A percentile compares a stretch with the other conserved stretches of the same genome.
These are phyloP conservation scores for Anolis carolinensis DNA, from an alignment of 2,113 vertebrate species.

Conservation along the genomic window DNA sequence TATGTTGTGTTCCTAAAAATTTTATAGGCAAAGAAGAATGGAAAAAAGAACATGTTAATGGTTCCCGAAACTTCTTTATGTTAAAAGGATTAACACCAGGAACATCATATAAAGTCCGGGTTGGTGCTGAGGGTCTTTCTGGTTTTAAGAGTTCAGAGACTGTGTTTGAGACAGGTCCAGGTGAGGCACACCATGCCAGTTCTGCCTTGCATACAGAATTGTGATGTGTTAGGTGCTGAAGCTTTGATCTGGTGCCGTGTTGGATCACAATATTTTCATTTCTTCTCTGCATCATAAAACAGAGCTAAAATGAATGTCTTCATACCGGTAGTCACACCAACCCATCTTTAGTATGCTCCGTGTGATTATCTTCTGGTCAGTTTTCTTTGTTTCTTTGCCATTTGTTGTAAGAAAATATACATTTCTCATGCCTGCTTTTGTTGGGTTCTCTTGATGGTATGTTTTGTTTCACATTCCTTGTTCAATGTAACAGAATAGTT, in stretches of 20 bases:
- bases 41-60: conserved; percentile 92
- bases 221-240: conserved; percentile 37
- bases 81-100: conserved; percentile 93
- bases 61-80: conserved; percentile 87
- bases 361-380: conserved; percentile 34
- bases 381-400: conserved; percentile 26
- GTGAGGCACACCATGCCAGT: conserved; percentile 80
- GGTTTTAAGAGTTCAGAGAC: conserved; percentile 86
- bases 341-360: conserved; percentile 19
- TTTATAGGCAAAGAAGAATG: conserved; percentile 90
- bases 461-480: background rate
- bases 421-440: conserved; percentile 23
- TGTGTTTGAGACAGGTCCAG: conserved; percentile 91
- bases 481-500: background rate
- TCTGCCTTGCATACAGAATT: conserved; percentile 49
- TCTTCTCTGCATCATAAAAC: conserved; percentile 8
- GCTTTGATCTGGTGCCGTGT: conserved; percentile 32
- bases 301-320: conserved; percentile 12
- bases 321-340: conserved; percentile 18
- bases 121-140: conserved; percentile 87
- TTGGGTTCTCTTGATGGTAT: conserved; percentile 2
- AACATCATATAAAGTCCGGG: conserved; percentile 90
- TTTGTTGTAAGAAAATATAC: conserved; percentile 25
- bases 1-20: conserved; percentile 81
- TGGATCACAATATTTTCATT: conserved; percentile 46